phyloP scores from a whole-genome alignment of 2,113 vertebrate genomes.

The Turnix velox region DNA sequence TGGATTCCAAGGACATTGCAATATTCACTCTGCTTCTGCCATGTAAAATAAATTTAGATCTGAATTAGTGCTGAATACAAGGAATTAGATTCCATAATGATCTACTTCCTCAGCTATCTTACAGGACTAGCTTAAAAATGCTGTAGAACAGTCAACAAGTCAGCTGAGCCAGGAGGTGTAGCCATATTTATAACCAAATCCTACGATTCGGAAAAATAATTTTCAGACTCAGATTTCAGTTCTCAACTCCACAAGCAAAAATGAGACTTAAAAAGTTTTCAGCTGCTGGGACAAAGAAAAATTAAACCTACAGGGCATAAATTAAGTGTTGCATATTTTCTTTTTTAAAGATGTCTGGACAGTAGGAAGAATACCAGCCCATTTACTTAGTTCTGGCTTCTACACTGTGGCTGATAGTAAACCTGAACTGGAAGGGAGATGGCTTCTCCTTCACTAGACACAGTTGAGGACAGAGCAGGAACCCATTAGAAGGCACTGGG shows the following conservation, averaged over 20 bases:
- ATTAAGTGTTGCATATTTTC: neutral
- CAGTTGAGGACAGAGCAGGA: neutral
- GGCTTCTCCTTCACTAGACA: fast-evolving
- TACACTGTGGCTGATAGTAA: fast-evolving
- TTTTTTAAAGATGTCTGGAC: neutral
- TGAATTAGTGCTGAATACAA: neutral
- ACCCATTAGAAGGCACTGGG: no score
- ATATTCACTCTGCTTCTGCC: slow-evolving; percentile 39
- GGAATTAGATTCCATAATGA: slow-evolving; percentile 37
- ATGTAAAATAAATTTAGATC: slow-evolving; percentile 38
- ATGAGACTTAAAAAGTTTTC: neutral
- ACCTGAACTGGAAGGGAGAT: fast-evolving
- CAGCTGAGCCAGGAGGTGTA: neutral
- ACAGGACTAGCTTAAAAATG: neutral
- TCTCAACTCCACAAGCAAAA: neutral
- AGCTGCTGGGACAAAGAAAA: neutral
- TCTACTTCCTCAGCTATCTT: slow-evolving; percentile 29
- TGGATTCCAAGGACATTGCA: slow-evolving; percentile 30
- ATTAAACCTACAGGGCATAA: neutral
- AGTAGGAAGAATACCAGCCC: neutral
- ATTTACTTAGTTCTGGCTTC: neutral
- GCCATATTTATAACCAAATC: neutral
- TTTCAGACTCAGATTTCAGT: neutral
- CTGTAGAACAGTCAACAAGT: neutral
- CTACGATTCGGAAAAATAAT: neutral